Base-by-base conservation (phyloP, 1,140 invertebrate genomes). In the Cotesia typhae region DNA sequence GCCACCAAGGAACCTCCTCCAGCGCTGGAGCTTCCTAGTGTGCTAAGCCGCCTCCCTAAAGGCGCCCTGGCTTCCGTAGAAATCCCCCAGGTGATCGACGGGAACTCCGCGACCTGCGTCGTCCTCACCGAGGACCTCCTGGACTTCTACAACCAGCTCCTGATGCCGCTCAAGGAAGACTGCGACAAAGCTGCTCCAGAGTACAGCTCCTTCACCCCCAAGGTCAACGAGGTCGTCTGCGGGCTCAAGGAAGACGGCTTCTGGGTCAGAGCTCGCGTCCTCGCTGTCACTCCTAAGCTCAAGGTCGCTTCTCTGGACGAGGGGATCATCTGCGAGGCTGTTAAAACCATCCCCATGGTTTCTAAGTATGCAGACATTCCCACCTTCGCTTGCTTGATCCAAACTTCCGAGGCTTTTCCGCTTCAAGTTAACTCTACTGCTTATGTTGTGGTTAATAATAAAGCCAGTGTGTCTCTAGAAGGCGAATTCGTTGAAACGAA, bases 211-310 rank as follows among this genome's bases (percentile, higher is more conserved):
- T 79, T 63, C 52, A 84, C 79, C 14, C 79, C 81, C 9, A 67
- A 79, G 14, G 4, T 79, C 4, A 79, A 75, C 28, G 82, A 84
- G 12, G 68, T 80, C 2, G 70, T 84, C 61, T 80, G 77, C 55
- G 81, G 78, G 1, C 7, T 14, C 1, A 61, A 71, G 67, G 60
- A 17, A 41, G 71, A 76, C 4, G 57, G 51, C 4, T 77, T 77
- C 7, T 86, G 84, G 84, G 47, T 76, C 5, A 78, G 85, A 35
- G 82, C 83, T 28, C 78, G 80, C 65, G 76, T 85, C 2, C 6
- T 79, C 4, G 14, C 72, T 1, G 3, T 60, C 2, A 69, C 55
- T 9, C 71, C 78, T 4, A 10, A 71, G 6, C 59, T 79, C 5
- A 77, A 76, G 74, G 59, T 86, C 9, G 69, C 75, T 14, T 12